phyloP scores from a whole-genome alignment of 92 coral and sea anemone genomes.

The Epizoanthus stellaris region DNA sequence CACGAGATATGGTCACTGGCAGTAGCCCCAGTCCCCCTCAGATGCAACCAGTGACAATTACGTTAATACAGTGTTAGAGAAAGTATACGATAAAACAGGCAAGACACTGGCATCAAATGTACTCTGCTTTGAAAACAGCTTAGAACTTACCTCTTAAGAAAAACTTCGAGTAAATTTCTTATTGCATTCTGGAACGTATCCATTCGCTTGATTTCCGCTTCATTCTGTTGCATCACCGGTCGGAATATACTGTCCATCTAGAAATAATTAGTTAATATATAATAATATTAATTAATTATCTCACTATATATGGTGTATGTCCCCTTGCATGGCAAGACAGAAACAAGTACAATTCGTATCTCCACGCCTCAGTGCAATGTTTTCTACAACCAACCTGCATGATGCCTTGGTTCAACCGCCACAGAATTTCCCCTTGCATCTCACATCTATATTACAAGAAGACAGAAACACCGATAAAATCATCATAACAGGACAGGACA shows the following conservation, averaged over 20 bases:
- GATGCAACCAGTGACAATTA: no score
- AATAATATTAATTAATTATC: neutral
- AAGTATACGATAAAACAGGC: neutral
- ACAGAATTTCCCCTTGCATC: conserved; percentile 78
- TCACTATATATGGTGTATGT: no score
- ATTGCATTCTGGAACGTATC: conserved; percentile 74
- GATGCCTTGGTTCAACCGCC: conserved; percentile 85
- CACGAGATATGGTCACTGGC: no score
- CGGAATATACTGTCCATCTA: conserved; percentile 95
- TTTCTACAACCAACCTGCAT: conserved; percentile 66
- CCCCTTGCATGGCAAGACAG: neutral
- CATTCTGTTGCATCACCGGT: conserved; percentile 84
- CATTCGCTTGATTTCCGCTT: conserved; percentile 81
- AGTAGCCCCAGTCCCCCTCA: no score
- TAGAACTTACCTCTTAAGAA: conserved; percentile 77
- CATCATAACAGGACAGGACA: no score
- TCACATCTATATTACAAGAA: conserved; percentile 73
- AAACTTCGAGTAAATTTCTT: conserved; percentile 68
- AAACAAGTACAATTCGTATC: neutral
- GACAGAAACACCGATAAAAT: neutral
- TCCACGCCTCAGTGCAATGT: no score
- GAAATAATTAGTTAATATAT: neutral
- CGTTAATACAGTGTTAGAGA: neutral
- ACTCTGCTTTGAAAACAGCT: neutral
- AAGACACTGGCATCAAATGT: neutral